These are phyloP conservation scores for Lordiphosa collinella DNA, from an alignment of 1,140 invertebrate species.

Conservation along the genomic window DNA sequence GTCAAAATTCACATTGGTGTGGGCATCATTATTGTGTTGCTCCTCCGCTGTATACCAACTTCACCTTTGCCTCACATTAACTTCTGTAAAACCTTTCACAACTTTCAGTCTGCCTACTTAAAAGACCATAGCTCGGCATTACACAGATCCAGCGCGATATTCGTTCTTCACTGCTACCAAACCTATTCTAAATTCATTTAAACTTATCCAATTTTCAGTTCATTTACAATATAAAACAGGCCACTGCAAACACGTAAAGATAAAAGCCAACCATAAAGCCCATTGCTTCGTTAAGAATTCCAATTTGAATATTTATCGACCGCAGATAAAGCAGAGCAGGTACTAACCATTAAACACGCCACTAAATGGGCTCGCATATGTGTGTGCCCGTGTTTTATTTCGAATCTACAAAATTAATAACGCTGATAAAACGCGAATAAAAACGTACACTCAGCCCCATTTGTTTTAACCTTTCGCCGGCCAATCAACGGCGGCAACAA, in stretches of 20 bases:
- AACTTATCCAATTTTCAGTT: background rate
- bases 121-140: no score
- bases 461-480: constrained; percentile 62
- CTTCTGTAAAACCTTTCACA: no score
- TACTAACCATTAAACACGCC: constrained; percentile 65
- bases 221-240: background rate
- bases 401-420: constrained; percentile 68
- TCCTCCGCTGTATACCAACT: no score
- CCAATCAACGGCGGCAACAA: constrained; percentile 35
- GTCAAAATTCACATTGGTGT: no score
- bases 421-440: constrained; percentile 58
- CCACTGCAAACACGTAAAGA: constrained; percentile 23
- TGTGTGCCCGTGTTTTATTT: constrained; percentile 31
- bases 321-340: constrained; percentile 48
- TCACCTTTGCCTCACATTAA: no score
- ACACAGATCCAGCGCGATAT: no score
- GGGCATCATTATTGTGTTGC: no score
- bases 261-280: constrained; percentile 18
- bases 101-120: no score
- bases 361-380: constrained; percentile 30
- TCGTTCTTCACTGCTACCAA: no score
- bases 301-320: constrained; percentile 65
- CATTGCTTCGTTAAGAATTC: constrained; percentile 4
- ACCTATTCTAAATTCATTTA: no score
- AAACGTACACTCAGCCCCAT: constrained; percentile 50